phyloP scores from a whole-genome alignment of 2,888 invertebrate species.

The Drosophila mercatorum region DNA sequence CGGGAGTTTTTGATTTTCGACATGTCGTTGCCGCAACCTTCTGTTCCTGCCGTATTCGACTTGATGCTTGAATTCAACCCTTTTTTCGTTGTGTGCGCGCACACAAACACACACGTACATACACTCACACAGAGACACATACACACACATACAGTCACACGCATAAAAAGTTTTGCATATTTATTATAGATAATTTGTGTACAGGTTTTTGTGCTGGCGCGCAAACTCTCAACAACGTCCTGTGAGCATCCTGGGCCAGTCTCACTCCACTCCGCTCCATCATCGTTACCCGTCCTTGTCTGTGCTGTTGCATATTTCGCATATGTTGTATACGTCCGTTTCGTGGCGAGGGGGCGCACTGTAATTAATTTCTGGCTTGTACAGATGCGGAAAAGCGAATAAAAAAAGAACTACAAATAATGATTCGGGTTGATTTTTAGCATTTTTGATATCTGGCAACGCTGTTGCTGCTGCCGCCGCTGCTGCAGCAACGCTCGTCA shows the following conservation, averaged over 20 bases:
- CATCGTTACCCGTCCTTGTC: conserved; percentile 24
- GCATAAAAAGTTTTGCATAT: conserved; percentile 75
- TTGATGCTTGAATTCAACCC: conserved; percentile 59
- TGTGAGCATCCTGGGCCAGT: conserved; percentile 59
- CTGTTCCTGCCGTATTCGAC: conserved; percentile 20
- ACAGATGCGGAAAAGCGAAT: conserved; percentile 24
- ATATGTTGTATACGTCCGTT: conserved; percentile 59
- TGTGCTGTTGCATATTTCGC: conserved; percentile 58
- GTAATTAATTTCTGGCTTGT: conserved; percentile 73
- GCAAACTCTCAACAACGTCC: conserved; percentile 76
- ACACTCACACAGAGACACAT: conserved; percentile 13
- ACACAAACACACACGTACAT: neutral
- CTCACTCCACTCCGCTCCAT: conserved; percentile 20
- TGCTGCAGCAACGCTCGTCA: conserved; percentile 8
- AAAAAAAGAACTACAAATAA: conserved; percentile 14
- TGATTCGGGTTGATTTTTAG: conserved; percentile 49
- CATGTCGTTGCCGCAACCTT: conserved; percentile 60
- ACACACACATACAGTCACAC: conserved; percentile 12
- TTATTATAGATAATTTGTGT: conserved; percentile 80
- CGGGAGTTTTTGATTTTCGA: conserved; percentile 78
- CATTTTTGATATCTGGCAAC: conserved; percentile 67
- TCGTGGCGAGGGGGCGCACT: conserved; percentile 26
- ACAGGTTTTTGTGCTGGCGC: conserved; percentile 80
- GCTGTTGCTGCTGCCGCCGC: conserved; percentile 36
- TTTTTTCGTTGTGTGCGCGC: conserved; percentile 38